Evolutionary conservation across 1,140 invertebrate genomes (phyloP).

Genomic region (Microvelia longipes): DNA sequence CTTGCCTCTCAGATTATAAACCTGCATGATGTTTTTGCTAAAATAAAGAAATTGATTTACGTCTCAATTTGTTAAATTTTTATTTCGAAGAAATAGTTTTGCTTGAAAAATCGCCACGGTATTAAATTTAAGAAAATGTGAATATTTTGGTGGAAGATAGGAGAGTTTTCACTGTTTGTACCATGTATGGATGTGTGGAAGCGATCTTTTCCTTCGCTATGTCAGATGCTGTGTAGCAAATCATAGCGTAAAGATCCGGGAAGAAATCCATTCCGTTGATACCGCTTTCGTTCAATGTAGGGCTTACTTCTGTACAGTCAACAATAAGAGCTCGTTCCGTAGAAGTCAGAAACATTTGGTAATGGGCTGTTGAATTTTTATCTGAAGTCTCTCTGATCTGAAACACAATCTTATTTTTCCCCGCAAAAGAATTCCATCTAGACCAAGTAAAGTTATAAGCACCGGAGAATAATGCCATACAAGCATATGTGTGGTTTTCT

Average conservation of each 20-base stretch:
- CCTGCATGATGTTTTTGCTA: too few relatives aligned
- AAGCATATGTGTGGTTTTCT: conserved; percentile 64
- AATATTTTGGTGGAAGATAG: conserved; percentile 16
- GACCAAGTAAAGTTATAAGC: conserved; percentile 76
- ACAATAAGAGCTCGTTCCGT: conserved; percentile 42
- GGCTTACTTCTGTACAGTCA: conserved; percentile 52
- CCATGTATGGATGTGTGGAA: conserved; percentile 11
- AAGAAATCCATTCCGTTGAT: conserved; percentile 38
- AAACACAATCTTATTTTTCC: conserved; percentile 49
- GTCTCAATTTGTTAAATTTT: too few relatives aligned
- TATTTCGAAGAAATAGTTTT: too few relatives aligned
- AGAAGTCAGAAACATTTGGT: conserved; percentile 42
- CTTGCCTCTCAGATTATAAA: too few relatives aligned
- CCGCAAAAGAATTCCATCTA: conserved; percentile 60
- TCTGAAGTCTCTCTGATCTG: conserved; percentile 54
- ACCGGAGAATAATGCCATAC: conserved; percentile 60
- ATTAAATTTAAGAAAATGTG: conserved; percentile 20
- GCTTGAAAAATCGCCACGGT: too few relatives aligned
- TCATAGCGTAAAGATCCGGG: conserved; percentile 47
- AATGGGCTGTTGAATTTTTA: conserved; percentile 33
- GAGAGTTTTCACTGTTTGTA: conserved; percentile 16
- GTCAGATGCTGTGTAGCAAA: conserved; percentile 23
- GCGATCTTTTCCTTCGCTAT: conserved; percentile 13
- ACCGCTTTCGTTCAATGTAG: conserved; percentile 37
- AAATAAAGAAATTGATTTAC: too few relatives aligned